Conservation (phyloP, 2,797 vertebrate genomes). For the Malacoraja senta region DNA sequence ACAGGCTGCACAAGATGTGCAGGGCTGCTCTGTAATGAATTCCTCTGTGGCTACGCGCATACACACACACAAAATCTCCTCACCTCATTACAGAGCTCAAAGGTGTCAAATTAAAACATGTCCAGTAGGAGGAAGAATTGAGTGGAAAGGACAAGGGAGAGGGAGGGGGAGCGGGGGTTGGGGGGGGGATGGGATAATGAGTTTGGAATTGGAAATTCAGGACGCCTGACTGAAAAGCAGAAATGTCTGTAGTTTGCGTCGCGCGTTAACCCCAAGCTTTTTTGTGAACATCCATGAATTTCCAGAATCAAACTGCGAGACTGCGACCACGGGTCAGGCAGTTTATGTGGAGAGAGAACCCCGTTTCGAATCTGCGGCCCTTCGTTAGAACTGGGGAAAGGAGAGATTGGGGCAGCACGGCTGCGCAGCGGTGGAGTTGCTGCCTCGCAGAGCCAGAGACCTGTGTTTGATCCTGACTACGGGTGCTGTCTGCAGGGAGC, state of each 20-base stretch:
- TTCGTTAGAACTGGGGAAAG: too few species aligned
- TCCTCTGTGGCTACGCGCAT: constrained; percentile 67
- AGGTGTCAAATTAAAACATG: constrained; percentile 88
- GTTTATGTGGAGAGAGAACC: too few species aligned
- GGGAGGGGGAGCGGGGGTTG: constrained; percentile 36
- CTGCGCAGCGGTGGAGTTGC: too few species aligned
- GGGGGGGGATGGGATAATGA: constrained; percentile 32
- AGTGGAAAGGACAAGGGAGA: constrained; percentile 42
- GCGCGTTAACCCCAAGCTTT: background rate
- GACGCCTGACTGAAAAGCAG: background rate
- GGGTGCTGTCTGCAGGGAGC: too few species aligned
- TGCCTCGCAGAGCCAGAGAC: too few species aligned
- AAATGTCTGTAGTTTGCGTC: background rate
- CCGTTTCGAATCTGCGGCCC: too few species aligned
- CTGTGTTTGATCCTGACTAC: too few species aligned
- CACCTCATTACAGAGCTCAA: constrained; percentile 80
- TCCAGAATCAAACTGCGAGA: background rate
- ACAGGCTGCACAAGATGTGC: constrained; percentile 73
- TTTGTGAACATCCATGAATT: background rate
- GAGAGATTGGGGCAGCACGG: too few species aligned
- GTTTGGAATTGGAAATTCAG: background rate
- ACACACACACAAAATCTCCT: constrained; percentile 51
- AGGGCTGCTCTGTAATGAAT: constrained; percentile 84
- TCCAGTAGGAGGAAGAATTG: constrained; percentile 62
- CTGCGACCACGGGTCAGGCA: too few species aligned